Base-by-base conservation (phyloP, 2,888 invertebrate species). In the Cheilosia vernalis region DNA sequence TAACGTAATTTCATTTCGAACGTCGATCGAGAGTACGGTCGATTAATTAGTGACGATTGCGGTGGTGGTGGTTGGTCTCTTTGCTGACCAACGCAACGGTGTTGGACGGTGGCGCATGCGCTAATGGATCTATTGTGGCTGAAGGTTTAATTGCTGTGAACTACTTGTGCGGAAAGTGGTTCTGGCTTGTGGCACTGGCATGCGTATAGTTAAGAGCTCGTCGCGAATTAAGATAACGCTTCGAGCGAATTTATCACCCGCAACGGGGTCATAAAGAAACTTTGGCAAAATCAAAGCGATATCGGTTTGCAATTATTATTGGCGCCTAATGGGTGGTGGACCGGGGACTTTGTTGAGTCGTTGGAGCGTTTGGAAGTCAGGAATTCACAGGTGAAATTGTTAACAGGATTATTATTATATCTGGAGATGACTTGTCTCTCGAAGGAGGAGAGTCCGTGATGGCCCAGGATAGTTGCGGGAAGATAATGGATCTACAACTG, bases 1-100 rank as follows among this genome's bases (percentile, higher is more conserved):
- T 77, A 82, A 64, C 64, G 76, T 77, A 77, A 82, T 82, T 82
- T 60, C 60, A 77, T 60, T 82, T 58, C 49, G 30, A 77, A 82
- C 70, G 70, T 82, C 70, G 64, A 66, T 82, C 40, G 74, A 58
- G 74, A 81, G 74, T 67, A 69, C 81, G 40, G 49, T 63, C 81
- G 69, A 82, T 82, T 82, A 82, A 70, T 82, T 77, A 66, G 53
- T 70, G 58, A 70, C 63, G 24, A 73, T 49, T 64, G 47, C 13
- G 27, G 2, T 10, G 17, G 56, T 64, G 47, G 47, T 66, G 37
- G 9, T 30, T 9, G 13, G 19, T 30, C 2, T 55, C 1, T 10
- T 21, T 47, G 56, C 56, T 56, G 10, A 19, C 55, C 56, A 47
- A 7, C n/a, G n/a, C 1, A 15, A 15, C 40, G 21, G 15, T n/a